Conservation (phyloP, 23 tunicate genomes). For the Ascidia mentula region DNA sequence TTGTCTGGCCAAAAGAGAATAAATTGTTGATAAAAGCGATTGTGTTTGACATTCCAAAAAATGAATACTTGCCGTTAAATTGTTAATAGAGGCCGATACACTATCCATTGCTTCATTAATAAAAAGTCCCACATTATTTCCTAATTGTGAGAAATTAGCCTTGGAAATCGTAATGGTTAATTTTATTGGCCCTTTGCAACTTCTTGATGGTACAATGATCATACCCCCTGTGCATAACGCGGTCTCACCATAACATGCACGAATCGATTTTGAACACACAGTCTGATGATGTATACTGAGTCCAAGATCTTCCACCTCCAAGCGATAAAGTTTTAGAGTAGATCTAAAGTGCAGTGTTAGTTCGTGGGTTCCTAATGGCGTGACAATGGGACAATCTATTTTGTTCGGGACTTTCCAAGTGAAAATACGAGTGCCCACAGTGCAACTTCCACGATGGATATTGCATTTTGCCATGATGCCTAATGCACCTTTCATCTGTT, state of each 20-base stretch:
- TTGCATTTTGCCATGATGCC: background rate
- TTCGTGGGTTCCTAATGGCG: background rate
- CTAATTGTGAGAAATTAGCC: no score
- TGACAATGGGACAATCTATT: background rate
- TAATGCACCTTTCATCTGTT: background rate
- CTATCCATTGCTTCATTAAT: background rate
- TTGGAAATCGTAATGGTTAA: no score
- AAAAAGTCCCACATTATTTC: no score
- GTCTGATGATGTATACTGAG: background rate
- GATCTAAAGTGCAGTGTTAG: background rate
- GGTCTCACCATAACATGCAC: background rate
- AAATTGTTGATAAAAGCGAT: background rate
- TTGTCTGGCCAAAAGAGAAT: background rate
- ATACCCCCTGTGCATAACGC: background rate
- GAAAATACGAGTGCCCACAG: background rate
- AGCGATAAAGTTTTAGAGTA: background rate
- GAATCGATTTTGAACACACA: background rate
- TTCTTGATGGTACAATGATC: background rate
- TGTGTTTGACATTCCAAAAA: background rate
- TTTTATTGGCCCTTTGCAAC: no score
- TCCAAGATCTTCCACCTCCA: background rate
- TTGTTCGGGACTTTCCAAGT: background rate
- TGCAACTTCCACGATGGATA: background rate
- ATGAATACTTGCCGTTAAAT: background rate
- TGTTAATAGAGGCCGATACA: background rate